Evolutionary conservation across 2,797 vertebrate species (phyloP), one percentile per base, ranked within the genome.

Genomic region (Ctenochaetus hawaiiensis): DNA sequence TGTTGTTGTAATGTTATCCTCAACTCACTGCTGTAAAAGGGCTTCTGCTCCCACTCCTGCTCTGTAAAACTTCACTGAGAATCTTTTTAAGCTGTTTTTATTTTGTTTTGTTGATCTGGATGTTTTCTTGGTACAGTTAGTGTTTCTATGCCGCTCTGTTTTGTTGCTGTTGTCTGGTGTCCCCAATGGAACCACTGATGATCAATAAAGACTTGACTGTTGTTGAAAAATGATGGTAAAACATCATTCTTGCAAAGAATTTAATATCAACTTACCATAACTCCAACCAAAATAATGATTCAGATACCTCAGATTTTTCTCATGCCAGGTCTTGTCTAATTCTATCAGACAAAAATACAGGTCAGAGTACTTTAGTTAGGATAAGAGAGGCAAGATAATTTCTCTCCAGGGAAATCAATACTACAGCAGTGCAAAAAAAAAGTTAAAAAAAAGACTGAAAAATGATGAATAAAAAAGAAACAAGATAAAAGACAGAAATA

Each of bases 121-220:
- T 81, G 73, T 51, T 87, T 84, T 70, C 37, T 82, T 78, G 48
- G 41, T 85, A 76, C 65, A 59, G 82, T 68, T 67, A 71, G 77
- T 86, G 75, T 89, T 91, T 91, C 53, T 75, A 39, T 83, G 72
- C 58, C 8, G 20, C 77, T 77, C 34, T 70, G 71, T 78, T 87
- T 73, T 77, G 53, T 87, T 79, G 75, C 66, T 83, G 69, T 89
- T 78, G 78, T 92, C 69, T 86, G 79, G 56, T 91, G 82, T 92
- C 71, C 86, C 77, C 75, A 81, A 67, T 91, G 81, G 73, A 91
- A 86, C 81, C 82, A 78, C 67, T 79, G 71, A 80, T 80, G 70
- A 88, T 81, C 39, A 93, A 92, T 93, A 93, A 93, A 92, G 81
- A 83, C 74, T 80, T 72, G 73, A 85, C 83, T 84, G 83, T 86